A percentile compares a stretch with the other conserved stretches of the same genome.
These are phyloP conservation scores for Dryobotodes eremita DNA, from an alignment of 2,888 invertebrate species.

Conservation along the genomic window DNA sequence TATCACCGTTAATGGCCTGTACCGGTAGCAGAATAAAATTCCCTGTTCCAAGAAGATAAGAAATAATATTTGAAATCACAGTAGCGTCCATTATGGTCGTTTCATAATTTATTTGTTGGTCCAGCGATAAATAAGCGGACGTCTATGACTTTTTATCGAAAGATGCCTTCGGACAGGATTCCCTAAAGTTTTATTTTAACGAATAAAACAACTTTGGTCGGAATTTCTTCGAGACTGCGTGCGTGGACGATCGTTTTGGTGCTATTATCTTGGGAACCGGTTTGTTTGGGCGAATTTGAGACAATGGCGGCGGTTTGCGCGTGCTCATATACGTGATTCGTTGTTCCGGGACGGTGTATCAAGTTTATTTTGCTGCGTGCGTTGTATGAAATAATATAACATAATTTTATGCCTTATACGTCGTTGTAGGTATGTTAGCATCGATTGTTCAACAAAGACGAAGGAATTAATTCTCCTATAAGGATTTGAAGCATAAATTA, in stretches of 20 bases:
- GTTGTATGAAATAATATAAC: conserved; percentile 63
- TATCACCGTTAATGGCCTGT: conserved; percentile 64
- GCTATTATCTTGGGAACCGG: conserved; percentile 86
- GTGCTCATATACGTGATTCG: conserved; percentile 70
- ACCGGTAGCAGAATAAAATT: conserved; percentile 65
- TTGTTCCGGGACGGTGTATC: conserved; percentile 76
- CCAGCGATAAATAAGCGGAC: conserved; percentile 63
- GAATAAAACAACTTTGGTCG: conserved; percentile 67
- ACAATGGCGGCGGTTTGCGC: conserved; percentile 81
- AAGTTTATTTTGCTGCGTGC: conserved; percentile 63
- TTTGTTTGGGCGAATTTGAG: conserved; percentile 86
- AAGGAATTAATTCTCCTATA: conserved; percentile 23
- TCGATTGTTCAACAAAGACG: conserved; percentile 47
- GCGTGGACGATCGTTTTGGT: conserved; percentile 75
- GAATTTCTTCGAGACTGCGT: conserved; percentile 66
- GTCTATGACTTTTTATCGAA: conserved; percentile 67
- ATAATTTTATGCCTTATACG: conserved; percentile 54
- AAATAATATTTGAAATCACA: conserved; percentile 66
- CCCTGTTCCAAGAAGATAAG: conserved; percentile 57
- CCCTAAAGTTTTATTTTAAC: conserved; percentile 66
- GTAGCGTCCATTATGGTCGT: conserved; percentile 61
- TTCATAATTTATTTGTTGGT: conserved; percentile 64
- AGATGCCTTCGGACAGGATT: conserved; percentile 65
- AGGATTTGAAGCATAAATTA: conserved; percentile 43
- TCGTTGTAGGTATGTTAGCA: conserved; percentile 30